Evolutionary conservation across 2,113 vertebrate species (phyloP).

Genomic region (Aix galericulata): DNA sequence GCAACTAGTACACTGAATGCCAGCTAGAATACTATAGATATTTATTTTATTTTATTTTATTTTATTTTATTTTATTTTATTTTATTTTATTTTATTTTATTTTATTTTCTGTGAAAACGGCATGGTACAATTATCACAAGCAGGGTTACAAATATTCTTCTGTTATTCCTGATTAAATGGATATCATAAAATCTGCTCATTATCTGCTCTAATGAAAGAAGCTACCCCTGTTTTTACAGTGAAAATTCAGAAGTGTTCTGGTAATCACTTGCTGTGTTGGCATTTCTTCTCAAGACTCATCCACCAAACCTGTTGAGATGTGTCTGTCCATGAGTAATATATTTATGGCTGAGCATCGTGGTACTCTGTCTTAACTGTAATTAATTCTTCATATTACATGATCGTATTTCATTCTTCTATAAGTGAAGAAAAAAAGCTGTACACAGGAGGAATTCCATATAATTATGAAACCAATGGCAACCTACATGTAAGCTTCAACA

Average conservation of each 20-base stretch:
- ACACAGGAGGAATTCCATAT: not conserved
- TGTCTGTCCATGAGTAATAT: conserved; percentile 53
- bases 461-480: not conserved
- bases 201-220: conserved; percentile 46
- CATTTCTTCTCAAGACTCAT: conserved; percentile 58
- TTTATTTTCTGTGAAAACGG: not conserved
- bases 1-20: not conserved
- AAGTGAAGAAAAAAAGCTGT: conserved; percentile 27
- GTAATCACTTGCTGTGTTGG: conserved; percentile 45
- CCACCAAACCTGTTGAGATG: conserved; percentile 65
- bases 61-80: too few relatives aligned
- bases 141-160: not conserved
- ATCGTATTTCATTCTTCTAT: not conserved
- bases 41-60: too few relatives aligned
- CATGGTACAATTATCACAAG: not conserved
- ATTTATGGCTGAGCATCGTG: not conserved
- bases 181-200: not conserved
- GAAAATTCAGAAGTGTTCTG: conserved; percentile 56
- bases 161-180: not conserved
- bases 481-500: not conserved
- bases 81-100: too few relatives aligned
- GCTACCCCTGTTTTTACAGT: conserved; percentile 38
- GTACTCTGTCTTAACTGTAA: not conserved
- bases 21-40: not conserved
- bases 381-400: conserved; percentile 1